Evolutionary conservation across 2,113 vertebrate species (phyloP).

Genomic region (Hirundichthys speculiger): DNA sequence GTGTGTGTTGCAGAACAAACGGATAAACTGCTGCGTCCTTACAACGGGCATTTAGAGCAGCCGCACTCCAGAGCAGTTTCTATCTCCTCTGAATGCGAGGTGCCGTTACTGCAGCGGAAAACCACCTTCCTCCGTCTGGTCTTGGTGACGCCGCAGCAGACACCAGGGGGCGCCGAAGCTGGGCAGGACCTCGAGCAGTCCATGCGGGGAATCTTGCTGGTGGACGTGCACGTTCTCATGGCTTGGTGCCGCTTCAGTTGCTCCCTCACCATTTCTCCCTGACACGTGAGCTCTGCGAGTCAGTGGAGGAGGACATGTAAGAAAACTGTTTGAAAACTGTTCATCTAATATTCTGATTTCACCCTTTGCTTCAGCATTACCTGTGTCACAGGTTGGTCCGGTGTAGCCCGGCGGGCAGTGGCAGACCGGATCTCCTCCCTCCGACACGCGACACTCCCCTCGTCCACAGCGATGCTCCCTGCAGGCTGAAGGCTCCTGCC

Average conservation of each 20-base stretch:
- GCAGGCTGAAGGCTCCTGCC: slow-evolving; percentile 86
- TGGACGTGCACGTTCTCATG: slow-evolving; percentile 84
- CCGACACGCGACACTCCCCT: slow-evolving; percentile 88
- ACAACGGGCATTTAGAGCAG: slow-evolving; percentile 89
- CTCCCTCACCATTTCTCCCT: slow-evolving; percentile 90
- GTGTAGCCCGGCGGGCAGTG: slow-evolving; percentile 87
- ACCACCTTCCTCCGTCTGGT: slow-evolving; percentile 90
- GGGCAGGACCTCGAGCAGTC: slow-evolving; percentile 87
- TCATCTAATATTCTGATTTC: not conserved
- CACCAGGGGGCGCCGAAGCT: slow-evolving; percentile 63
- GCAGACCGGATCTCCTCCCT: slow-evolving; percentile 85
- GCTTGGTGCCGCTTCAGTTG: slow-evolving; percentile 89
- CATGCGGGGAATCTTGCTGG: slow-evolving; percentile 86
- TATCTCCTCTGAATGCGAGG: slow-evolving; percentile 93
- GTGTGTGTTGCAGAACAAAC: slow-evolving; percentile 42
- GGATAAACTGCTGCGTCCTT: slow-evolving; percentile 50
- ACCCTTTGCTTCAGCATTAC: slow-evolving; percentile 63
- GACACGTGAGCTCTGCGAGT: slow-evolving; percentile 85
- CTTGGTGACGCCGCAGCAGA: slow-evolving; percentile 90
- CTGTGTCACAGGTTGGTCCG: slow-evolving; percentile 87
- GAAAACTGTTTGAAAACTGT: not conserved
- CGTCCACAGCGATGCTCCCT: slow-evolving; percentile 86
- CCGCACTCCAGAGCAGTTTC: slow-evolving; percentile 92
- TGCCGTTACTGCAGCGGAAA: slow-evolving; percentile 92
- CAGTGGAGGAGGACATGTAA: not conserved